phyloP scores from a whole-genome alignment of 2,113 vertebrate genomes.

The Marcusenius ussheri region DNA sequence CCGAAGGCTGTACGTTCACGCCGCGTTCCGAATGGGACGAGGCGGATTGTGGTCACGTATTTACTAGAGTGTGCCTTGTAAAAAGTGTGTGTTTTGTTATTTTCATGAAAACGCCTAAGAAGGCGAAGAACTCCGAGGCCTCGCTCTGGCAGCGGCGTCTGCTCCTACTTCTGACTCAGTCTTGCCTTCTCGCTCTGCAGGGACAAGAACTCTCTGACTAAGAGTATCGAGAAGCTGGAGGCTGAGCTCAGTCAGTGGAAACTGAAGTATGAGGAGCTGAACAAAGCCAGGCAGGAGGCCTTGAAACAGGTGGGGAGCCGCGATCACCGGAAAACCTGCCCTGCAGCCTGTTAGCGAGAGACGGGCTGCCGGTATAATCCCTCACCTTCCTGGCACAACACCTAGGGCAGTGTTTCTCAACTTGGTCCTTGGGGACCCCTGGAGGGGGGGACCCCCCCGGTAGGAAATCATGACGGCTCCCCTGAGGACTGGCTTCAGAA shows the following conservation, averaged over 20 bases:
- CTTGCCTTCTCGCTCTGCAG: conserved; percentile 46
- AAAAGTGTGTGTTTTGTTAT: background rate
- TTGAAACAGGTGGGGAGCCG: conserved; percentile 74
- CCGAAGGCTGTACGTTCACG: background rate
- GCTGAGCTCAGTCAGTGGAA: conserved; percentile 89
- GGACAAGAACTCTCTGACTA: conserved; percentile 83
- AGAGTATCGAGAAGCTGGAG: conserved; percentile 89
- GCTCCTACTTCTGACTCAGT: background rate
- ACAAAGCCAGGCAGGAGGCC: conserved; percentile 87
- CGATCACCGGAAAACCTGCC: background rate
- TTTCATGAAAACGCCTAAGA: background rate
- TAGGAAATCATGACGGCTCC: background rate
- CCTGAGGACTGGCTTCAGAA: background rate
- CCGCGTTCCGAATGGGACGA: background rate
- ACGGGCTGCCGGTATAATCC: background rate
- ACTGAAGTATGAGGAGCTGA: conserved; percentile 89
- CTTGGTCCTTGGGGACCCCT: background rate
- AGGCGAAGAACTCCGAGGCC: background rate
- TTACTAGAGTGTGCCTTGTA: background rate
- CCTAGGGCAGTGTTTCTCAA: background rate
- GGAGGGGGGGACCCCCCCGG: background rate
- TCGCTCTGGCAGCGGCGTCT: background rate
- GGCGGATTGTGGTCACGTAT: background rate
- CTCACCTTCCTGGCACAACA: background rate
- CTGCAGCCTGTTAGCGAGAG: background rate